A percentile compares a stretch with the other conserved stretches of the same genome.
Evolutionary conservation across 2,113 vertebrate species (phyloP).

Genomic region (Ardeotis arabs): DNA sequence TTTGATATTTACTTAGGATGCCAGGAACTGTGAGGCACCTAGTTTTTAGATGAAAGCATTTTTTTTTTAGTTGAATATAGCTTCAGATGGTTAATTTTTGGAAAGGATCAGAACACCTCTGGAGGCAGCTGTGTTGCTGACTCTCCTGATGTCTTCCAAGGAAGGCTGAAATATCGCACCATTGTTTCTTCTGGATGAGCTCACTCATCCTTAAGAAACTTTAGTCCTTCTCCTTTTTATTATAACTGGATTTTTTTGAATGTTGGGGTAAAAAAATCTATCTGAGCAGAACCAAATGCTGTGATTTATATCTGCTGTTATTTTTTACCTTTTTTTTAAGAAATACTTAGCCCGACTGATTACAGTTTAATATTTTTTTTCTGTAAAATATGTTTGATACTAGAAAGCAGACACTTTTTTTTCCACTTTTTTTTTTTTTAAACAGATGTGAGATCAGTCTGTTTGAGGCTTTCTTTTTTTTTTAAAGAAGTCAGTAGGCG

Average conservation of each 20-base stretch:
- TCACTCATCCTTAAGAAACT: background rate
- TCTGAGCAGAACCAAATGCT: background rate
- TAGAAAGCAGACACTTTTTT: background rate
- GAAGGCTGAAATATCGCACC: background rate
- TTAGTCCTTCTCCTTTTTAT: background rate
- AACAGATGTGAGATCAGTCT: background rate
- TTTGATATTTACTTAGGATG: background rate
- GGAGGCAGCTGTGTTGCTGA: background rate
- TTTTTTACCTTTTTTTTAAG: accelerated
- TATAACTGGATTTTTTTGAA: background rate
- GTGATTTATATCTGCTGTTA: background rate
- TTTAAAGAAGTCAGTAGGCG: constrained; percentile 39
- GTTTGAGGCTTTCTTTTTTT: background rate
- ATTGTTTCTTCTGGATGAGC: background rate
- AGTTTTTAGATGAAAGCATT: background rate
- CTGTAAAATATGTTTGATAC: background rate
- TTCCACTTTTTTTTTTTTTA: background rate
- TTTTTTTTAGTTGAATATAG: background rate
- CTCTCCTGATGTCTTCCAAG: background rate
- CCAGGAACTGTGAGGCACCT: background rate
- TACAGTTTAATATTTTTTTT: background rate
- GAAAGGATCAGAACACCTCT: background rate
- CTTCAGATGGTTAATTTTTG: background rate
- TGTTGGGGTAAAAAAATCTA: background rate
- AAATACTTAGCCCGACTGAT: background rate